Evolutionary conservation across 2,113 vertebrate species (phyloP).

Genomic region (Pterophyllum scalare): DNA sequence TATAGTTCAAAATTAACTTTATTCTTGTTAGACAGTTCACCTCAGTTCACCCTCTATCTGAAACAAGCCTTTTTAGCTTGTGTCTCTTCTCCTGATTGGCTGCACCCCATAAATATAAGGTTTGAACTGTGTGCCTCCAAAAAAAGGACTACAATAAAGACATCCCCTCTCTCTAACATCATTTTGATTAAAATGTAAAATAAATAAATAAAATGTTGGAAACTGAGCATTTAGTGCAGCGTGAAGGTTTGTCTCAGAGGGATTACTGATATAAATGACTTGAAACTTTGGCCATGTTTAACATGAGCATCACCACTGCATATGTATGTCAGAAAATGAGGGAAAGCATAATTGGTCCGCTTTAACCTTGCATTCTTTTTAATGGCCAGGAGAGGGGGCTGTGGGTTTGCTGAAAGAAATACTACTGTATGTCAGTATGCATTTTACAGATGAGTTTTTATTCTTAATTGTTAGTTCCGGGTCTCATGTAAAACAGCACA

Average conservation of each 20-base stretch:
- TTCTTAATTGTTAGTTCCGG: not conserved
- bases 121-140: not conserved
- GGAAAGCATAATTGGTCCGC: not conserved
- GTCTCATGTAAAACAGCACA: not conserved
- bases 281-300: not conserved
- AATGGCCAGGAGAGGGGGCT: not conserved
- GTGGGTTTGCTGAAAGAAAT: not conserved
- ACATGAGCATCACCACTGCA: not conserved
- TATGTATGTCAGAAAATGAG: not conserved
- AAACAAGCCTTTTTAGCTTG: not conserved
- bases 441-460: not conserved
- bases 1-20: not conserved
- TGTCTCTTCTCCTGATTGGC: not conserved
- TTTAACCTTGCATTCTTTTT: slow-evolving; percentile 1
- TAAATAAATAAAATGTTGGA: too few relatives aligned
- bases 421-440: not conserved
- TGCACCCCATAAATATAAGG: not conserved
- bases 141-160: not conserved
- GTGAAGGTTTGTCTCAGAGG: not conserved
- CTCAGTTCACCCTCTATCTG: not conserved
- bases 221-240: too few relatives aligned
- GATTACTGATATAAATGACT: not conserved
- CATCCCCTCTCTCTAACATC: not conserved
- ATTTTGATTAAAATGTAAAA: not conserved
- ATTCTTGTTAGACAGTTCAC: not conserved